Conservation (phyloP, 2,113 vertebrate genomes). For the Aplodontia rufa region DNA sequence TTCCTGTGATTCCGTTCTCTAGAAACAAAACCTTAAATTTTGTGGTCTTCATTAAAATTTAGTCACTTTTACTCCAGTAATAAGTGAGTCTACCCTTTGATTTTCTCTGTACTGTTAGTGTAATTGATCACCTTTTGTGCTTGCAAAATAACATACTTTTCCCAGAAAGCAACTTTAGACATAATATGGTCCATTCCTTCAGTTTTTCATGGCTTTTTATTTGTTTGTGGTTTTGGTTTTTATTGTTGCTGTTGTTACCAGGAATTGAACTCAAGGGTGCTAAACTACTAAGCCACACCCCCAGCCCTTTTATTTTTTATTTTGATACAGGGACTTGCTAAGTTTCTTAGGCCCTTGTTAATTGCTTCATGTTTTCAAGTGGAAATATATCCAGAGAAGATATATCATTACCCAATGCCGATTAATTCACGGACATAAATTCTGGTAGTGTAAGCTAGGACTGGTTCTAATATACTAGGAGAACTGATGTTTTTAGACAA, state of each 20-base stretch:
- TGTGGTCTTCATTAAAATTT: background rate
- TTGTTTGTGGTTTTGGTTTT: no score
- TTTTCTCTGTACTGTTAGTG: background rate
- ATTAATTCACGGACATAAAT: background rate
- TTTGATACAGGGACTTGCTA: no score
- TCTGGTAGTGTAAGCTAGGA: background rate
- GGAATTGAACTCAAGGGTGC: no score
- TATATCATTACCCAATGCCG: background rate
- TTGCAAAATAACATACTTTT: background rate
- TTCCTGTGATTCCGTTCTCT: background rate
- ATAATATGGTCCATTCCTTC: background rate
- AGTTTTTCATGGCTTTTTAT: no score
- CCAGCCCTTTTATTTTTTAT: no score
- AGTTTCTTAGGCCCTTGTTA: no score
- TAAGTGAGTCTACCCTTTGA: background rate
- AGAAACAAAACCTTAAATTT: background rate
- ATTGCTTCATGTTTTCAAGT: slow-evolving; percentile 35
- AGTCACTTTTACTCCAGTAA: background rate
- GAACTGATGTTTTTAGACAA: background rate
- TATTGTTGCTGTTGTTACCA: no score
- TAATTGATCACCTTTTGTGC: background rate
- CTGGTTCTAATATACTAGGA: background rate
- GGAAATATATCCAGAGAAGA: background rate
- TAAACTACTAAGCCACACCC: no score
- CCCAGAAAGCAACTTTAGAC: background rate